Conservation (phyloP, 2,888 invertebrate genomes). For the Sylvicola cinctus region DNA sequence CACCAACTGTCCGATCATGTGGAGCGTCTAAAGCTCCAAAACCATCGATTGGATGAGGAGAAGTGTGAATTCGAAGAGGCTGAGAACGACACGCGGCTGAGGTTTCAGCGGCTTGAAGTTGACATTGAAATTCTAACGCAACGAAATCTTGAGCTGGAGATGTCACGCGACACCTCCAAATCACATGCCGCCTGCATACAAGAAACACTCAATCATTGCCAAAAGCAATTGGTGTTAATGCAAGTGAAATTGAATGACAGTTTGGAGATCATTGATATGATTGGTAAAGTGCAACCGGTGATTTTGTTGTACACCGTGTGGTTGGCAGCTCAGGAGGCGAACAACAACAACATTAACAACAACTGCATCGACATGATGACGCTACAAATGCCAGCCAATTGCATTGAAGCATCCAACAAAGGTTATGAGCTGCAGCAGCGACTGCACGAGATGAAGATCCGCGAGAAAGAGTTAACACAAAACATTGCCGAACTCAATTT, state of each 20-base stretch:
- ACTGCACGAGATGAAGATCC: conserved; percentile 7
- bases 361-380: too few relatives aligned
- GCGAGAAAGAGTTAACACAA: conserved; percentile 14
- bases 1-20: conserved; percentile 28
- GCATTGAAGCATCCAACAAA: neutral
- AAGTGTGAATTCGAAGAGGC: conserved; percentile 55
- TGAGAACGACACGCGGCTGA: conserved; percentile 43
- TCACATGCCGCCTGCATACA: conserved; percentile 26
- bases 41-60: conserved; percentile 44
- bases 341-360: neutral
- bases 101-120: conserved; percentile 33
- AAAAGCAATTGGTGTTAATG: conserved; percentile 29
- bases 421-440: conserved; percentile 5
- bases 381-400: neutral
- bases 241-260: conserved; percentile 32
- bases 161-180: conserved; percentile 34
- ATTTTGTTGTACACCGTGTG: conserved; percentile 38
- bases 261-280: conserved; percentile 30
- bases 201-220: conserved; percentile 30
- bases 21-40: conserved; percentile 36
- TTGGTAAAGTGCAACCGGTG: conserved; percentile 40
- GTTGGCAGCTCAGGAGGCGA: conserved; percentile 13
- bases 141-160: conserved; percentile 30
- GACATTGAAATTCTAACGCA: conserved; percentile 34
- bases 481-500: conserved; percentile 35